These are phyloP conservation scores for Parapristionchus giblindavisi DNA, from an alignment of 2,888 invertebrate genomes.

Conservation along the genomic window DNA sequence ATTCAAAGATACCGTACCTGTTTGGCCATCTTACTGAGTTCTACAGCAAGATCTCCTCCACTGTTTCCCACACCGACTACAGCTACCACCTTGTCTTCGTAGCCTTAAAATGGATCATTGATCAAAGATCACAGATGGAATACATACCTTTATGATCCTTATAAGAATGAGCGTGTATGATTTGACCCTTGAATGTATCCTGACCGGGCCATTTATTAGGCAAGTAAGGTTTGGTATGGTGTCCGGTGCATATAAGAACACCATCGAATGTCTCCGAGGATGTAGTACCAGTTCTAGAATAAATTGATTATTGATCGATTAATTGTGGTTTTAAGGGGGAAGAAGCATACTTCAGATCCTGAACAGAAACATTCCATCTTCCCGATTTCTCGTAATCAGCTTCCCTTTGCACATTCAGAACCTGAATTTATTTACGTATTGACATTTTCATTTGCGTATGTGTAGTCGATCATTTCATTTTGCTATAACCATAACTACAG, in stretches of 20 bases:
- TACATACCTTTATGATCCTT: slow-evolving; percentile 61
- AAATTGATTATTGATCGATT: background rate
- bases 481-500: too few species aligned
- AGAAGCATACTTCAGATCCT: slow-evolving; percentile 47
- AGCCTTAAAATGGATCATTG: slow-evolving; percentile 47
- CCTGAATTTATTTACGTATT: slow-evolving; percentile 23
- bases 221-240: slow-evolving; percentile 71
- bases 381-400: slow-evolving; percentile 69
- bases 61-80: slow-evolving; percentile 73
- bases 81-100: slow-evolving; percentile 70
- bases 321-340: too few species aligned
- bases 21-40: slow-evolving; percentile 70
- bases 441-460: too few species aligned
- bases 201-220: slow-evolving; percentile 67
- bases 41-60: slow-evolving; percentile 73
- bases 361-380: slow-evolving; percentile 66
- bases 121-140: background rate
- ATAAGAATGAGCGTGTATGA: slow-evolving; percentile 68
- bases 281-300: slow-evolving; percentile 45
- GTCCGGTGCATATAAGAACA: slow-evolving; percentile 74
- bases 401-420: slow-evolving; percentile 55
- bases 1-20: too few species aligned
- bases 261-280: slow-evolving; percentile 70
- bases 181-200: slow-evolving; percentile 62
- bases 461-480: too few species aligned